Evolutionary conservation across 2,113 vertebrate species (phyloP).

Genomic region (Nycticorax nycticorax): DNA sequence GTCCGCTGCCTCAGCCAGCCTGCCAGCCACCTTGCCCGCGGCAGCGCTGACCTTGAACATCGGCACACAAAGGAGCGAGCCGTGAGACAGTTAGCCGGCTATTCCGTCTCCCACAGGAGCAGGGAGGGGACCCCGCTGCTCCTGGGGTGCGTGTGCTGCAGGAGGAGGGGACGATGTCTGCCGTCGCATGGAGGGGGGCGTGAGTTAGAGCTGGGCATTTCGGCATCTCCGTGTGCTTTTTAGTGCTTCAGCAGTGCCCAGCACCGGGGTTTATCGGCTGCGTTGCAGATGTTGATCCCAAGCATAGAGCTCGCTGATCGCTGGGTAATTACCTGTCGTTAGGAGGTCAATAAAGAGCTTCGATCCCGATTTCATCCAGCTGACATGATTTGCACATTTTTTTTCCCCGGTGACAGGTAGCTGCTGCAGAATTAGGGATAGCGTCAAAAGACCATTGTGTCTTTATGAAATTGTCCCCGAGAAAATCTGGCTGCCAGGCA

Average conservation of each 20-base stretch:
- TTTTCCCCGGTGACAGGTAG: not conserved
- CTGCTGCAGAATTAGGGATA: not conserved
- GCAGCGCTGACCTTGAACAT: no score
- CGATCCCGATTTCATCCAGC: not conserved
- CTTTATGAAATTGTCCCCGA: not conserved
- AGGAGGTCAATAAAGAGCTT: conserved; percentile 3
- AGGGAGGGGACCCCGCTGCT: not conserved
- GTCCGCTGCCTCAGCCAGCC: no score
- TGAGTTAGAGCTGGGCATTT: not conserved
- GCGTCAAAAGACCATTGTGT: not conserved
- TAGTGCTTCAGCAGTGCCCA: not conserved
- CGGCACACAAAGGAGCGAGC: no score
- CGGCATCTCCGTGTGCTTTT: no score
- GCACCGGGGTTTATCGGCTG: not conserved
- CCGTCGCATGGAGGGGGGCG: not conserved
- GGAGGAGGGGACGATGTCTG: not conserved
- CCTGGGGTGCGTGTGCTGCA: fast-evolving
- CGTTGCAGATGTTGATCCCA: not conserved
- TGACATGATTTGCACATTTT: not conserved
- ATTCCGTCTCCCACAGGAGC: no score
- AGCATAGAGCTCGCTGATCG: not conserved
- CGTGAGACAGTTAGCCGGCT: no score
- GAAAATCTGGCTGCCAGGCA: not conserved
- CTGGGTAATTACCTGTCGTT: conserved; percentile 23
- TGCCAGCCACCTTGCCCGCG: no score